phyloP scores from a whole-genome alignment of 2,797 vertebrate species.

The Melanotaenia boesemani region DNA sequence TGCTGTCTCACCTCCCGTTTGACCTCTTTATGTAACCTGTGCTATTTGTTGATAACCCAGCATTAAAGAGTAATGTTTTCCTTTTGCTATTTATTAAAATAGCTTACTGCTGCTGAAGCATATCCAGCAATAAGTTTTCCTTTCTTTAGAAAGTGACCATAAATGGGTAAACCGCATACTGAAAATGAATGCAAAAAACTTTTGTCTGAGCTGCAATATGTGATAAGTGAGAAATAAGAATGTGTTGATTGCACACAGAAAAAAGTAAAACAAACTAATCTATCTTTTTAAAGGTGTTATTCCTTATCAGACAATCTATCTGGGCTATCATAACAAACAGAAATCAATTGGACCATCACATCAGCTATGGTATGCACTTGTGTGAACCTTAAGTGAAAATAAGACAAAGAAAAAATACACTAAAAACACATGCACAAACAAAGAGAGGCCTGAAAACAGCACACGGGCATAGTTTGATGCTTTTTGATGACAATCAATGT shows the following conservation, averaged over 20 bases:
- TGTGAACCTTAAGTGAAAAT: slow-evolving; percentile 41
- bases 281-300: not conserved
- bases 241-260: not conserved
- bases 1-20: not conserved
- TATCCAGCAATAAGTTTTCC: not conserved
- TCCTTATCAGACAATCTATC: not conserved
- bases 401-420: slow-evolving; percentile 33
- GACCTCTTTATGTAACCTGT: not conserved
- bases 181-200: not conserved
- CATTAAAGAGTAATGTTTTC: not conserved
- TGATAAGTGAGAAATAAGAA: not conserved
- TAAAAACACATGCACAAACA: slow-evolving; percentile 53
- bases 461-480: slow-evolving; percentile 57
- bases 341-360: slow-evolving; percentile 71
- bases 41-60: not conserved
- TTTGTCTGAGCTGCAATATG: not conserved
- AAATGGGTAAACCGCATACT: not conserved
- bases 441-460: slow-evolving; percentile 60
- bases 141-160: not conserved
- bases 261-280: not conserved
- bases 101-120: not conserved
- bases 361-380: slow-evolving; percentile 50
- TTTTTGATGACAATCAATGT: slow-evolving; percentile 72
- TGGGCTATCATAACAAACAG: slow-evolving; percentile 56
- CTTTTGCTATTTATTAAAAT: not conserved